Conservation (phyloP, 2,113 vertebrate genomes). For the Syngnathoides biaculeatus region DNA sequence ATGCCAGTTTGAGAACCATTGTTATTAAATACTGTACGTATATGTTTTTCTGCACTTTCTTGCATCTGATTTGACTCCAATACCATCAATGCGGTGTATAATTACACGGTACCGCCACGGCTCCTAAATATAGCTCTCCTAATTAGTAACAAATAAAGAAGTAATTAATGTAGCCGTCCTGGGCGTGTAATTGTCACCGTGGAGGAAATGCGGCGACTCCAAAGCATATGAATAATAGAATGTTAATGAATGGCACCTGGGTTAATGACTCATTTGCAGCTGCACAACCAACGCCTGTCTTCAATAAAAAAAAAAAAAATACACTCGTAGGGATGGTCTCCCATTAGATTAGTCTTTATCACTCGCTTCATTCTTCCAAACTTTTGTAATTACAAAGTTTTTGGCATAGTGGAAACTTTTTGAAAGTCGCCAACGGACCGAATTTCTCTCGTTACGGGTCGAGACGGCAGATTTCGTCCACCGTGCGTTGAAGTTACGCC, state of each 20-base stretch:
- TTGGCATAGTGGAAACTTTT: conserved; percentile 26
- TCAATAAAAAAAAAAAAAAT: not conserved
- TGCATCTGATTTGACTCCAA: not conserved
- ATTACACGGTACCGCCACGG: conserved; percentile 47
- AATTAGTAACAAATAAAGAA: conserved; percentile 3
- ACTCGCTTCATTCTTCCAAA: conserved; percentile 14
- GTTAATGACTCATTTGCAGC: conserved; percentile 61
- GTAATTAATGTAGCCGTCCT: not conserved
- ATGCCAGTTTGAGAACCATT: no score
- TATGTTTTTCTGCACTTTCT: not conserved
- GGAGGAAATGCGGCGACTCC: conserved; percentile 43
- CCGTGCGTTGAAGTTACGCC: not conserved
- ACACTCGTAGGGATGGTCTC: conserved; percentile 17
- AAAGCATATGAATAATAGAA: conserved; percentile 52
- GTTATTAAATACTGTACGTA: not conserved
- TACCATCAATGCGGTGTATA: conserved; percentile 38
- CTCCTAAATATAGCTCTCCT: conserved; percentile 21
- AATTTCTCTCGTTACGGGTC: not conserved
- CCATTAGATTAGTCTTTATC: conserved; percentile 20
- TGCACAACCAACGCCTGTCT: conserved; percentile 28
- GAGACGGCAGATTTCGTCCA: conserved; percentile 20
- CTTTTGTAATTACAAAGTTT: conserved; percentile 36
- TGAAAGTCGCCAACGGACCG: not conserved
- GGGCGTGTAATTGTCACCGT: conserved; percentile 50
- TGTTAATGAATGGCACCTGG: conserved; percentile 68